A percentile compares a stretch with the other conserved stretches of the same genome.
phyloP scores from a whole-genome alignment of 1,140 invertebrate species.

The Drosophila busckii region DNA sequence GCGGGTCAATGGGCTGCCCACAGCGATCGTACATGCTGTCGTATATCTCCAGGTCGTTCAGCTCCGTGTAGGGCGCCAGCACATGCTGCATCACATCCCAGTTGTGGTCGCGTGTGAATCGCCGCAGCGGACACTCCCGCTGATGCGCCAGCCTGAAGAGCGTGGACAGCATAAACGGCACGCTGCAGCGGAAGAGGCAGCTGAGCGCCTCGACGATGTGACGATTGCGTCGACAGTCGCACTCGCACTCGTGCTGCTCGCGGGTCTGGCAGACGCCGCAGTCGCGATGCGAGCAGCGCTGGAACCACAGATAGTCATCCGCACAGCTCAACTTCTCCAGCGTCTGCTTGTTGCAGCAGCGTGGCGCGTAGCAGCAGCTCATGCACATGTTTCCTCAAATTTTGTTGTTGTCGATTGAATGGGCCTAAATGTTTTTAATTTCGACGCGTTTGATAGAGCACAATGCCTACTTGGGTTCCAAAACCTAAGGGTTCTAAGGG shows the following conservation, averaged over 20 bases:
- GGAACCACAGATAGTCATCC: conserved; percentile 11
- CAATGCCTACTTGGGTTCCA: no score
- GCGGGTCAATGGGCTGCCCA: conserved; percentile 38
- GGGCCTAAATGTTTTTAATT: no score
- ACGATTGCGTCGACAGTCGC: conserved; percentile 25
- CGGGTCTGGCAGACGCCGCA: neutral
- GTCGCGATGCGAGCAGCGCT: conserved; percentile 1
- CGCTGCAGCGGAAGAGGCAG: conserved; percentile 26
- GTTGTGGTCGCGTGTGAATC: conserved; percentile 8
- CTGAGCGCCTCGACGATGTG: conserved; percentile 44
- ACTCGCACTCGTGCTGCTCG: neutral
- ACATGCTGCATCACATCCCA: conserved; percentile 51
- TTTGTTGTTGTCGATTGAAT: no score
- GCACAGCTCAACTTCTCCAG: neutral
- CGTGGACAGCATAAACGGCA: conserved; percentile 21
- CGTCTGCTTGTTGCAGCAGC: neutral
- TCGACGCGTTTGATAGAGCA: no score
- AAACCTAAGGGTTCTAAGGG: no score
- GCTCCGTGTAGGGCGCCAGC: conserved; percentile 39
- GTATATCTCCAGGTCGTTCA: conserved; percentile 53
- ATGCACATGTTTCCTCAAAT: no score
- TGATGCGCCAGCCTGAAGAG: conserved; percentile 35
- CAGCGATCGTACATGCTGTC: conserved; percentile 60
- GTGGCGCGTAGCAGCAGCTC: neutral
- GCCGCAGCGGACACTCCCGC: conserved; percentile 14